A percentile compares a stretch with the other conserved stretches of the same genome.
Conservation (phyloP, 2,113 vertebrate species). For the Falco punctatus region DNA sequence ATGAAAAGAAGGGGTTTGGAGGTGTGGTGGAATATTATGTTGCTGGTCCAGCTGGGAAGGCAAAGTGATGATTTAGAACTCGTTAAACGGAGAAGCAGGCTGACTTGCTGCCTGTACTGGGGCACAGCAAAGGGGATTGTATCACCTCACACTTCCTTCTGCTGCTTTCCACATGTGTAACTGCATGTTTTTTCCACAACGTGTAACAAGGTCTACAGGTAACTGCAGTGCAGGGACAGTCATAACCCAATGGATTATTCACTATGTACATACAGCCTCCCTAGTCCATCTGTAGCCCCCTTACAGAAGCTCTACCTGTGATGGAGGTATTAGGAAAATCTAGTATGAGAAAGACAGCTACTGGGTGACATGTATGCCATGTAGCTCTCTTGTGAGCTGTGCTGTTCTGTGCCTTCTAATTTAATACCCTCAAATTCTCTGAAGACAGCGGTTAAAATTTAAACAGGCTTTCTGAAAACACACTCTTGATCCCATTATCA, state of each 20-base stretch:
- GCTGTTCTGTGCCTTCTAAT: not conserved
- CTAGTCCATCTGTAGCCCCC: not conserved
- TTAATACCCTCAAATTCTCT: not conserved
- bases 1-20: not conserved
- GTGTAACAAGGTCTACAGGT: not conserved
- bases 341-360: not conserved
- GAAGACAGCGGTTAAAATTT: constrained; percentile 25
- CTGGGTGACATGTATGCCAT: not conserved
- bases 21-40: not conserved
- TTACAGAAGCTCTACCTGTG: not conserved
- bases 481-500: constrained; percentile 44
- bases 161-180: not conserved
- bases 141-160: not conserved
- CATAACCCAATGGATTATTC: not conserved
- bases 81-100: not conserved
- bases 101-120: not conserved
- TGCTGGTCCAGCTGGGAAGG: not conserved
- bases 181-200: not conserved
- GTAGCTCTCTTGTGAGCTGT: not conserved
- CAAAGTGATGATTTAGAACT: not conserved
- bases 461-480: constrained; percentile 10
- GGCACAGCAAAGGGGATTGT: not conserved
- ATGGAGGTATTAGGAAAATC: not conserved
- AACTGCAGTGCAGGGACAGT: not conserved
- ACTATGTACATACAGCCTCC: accelerated